Conservation (phyloP, 2,113 vertebrate species). For the Neotoma lepida region DNA sequence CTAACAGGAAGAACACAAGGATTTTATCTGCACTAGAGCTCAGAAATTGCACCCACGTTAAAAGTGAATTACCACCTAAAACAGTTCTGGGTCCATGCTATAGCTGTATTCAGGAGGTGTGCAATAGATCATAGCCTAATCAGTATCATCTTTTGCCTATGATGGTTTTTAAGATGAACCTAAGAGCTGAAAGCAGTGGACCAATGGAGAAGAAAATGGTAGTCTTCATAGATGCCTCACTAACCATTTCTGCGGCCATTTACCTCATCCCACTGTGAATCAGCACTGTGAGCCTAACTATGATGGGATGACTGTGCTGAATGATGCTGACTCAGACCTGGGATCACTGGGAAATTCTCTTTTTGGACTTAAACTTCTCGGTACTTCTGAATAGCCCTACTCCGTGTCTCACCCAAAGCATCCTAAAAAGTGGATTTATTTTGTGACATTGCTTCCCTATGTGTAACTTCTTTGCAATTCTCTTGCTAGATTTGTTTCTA, state of each 20-base stretch:
- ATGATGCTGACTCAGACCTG: not conserved
- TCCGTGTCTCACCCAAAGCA: not conserved
- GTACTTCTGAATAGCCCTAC: not conserved
- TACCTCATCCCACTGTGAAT: not conserved
- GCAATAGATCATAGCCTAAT: not conserved
- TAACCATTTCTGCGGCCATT: not conserved
- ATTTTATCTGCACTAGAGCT: constrained; percentile 4
- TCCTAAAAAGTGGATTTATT: not conserved
- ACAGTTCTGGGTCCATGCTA: not conserved
- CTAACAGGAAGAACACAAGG: constrained; percentile 17
- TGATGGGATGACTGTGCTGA: not conserved
- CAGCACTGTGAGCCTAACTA: not conserved
- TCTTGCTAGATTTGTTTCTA: constrained; percentile 43
- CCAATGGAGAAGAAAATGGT: not conserved
- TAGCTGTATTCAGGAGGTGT: not conserved
- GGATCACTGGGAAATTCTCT: not conserved
- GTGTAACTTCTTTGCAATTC: not conserved
- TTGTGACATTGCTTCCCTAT: not conserved
- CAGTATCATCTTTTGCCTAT: not conserved
- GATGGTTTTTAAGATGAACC: constrained; percentile 48
- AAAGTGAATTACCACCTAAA: constrained; percentile 40
- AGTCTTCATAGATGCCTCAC: not conserved
- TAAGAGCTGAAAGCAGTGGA: constrained; percentile 11
- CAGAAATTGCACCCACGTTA: constrained; percentile 29
- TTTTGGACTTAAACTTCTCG: constrained; percentile 8